These are phyloP conservation scores for Bufotes viridis DNA, from an alignment of 2,797 vertebrate genomes.

Conservation along the genomic window DNA sequence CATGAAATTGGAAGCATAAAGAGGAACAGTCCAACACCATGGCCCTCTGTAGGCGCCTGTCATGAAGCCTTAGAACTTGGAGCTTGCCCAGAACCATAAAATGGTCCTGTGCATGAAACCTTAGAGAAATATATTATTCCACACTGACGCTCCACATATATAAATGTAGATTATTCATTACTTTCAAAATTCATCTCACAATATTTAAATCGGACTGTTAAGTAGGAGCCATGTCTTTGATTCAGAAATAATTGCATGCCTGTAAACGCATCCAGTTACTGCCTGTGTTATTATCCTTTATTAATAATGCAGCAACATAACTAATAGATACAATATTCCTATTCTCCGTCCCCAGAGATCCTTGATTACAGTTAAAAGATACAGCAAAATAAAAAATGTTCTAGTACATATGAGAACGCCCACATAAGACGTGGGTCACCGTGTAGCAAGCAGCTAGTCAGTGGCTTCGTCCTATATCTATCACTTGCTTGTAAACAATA, in stretches of 20 bases:
- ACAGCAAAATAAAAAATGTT: neutral
- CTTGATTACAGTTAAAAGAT: conserved; percentile 41
- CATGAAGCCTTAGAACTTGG: neutral
- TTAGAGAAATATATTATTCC: neutral
- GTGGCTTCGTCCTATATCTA: neutral
- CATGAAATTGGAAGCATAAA: too few species aligned
- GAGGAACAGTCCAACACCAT: too few species aligned
- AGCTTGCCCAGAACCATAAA: neutral
- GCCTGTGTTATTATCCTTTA: conserved; percentile 35
- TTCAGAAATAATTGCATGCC: conserved; percentile 16
- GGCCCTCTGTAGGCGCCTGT: too few species aligned
- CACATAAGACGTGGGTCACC: neutral
- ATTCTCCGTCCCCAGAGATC: conserved; percentile 21
- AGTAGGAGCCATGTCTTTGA: neutral
- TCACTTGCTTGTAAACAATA: neutral
- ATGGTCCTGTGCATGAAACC: neutral
- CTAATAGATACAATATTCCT: conserved; percentile 36
- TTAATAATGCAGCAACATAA: conserved; percentile 44
- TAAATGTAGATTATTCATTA: neutral
- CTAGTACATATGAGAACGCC: neutral
- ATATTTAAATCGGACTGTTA: conserved; percentile 17
- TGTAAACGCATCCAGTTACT: conserved; percentile 20
- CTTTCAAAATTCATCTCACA: conserved; percentile 3
- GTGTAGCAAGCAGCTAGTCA: neutral
- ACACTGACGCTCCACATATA: neutral